A percentile compares a stretch with the other conserved stretches of the same genome.
Evolutionary conservation across 2,888 invertebrate genomes (phyloP).

Genomic region (Pseudoips prasinana): DNA sequence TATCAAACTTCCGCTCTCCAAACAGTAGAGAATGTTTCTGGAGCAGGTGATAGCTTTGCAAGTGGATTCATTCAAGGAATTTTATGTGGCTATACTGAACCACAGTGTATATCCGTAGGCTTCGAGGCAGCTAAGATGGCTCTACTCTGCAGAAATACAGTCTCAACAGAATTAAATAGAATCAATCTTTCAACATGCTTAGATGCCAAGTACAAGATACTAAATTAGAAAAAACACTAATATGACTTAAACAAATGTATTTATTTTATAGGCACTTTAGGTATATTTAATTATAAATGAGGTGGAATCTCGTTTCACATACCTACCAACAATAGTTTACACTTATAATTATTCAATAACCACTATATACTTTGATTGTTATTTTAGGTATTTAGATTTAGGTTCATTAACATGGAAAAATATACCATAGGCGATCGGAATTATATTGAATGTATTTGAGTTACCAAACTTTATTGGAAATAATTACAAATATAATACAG

Average conservation of each 20-base stretch:
- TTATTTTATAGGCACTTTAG: slow-evolving; percentile 17
- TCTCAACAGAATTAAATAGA: slow-evolving; percentile 63
- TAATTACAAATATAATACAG: no score
- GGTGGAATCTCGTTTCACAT: no score
- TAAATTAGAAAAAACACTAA: slow-evolving; percentile 12
- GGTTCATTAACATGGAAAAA: no score
- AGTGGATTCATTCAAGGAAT: slow-evolving; percentile 86
- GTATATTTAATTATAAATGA: no score
- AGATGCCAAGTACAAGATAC: slow-evolving; percentile 12
- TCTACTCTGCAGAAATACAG: slow-evolving; percentile 81
- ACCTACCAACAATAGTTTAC: no score
- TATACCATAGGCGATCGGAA: no score
- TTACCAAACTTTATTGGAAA: no score
- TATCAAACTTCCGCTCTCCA: slow-evolving; percentile 65
- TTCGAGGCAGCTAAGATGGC: slow-evolving; percentile 84
- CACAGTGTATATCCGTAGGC: slow-evolving; percentile 83
- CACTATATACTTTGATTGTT: no score
- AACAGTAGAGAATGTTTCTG: slow-evolving; percentile 87
- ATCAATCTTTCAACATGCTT: slow-evolving; percentile 4
- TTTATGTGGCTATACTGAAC: slow-evolving; percentile 77
- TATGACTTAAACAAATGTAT: background rate
- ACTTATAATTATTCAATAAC: no score
- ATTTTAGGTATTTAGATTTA: no score
- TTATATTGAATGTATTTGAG: no score
- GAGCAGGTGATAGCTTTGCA: slow-evolving; percentile 90